These are phyloP conservation scores for Campopleginae sp. DNA, from an alignment of 2,888 invertebrate genomes.

Conservation along the genomic window DNA sequence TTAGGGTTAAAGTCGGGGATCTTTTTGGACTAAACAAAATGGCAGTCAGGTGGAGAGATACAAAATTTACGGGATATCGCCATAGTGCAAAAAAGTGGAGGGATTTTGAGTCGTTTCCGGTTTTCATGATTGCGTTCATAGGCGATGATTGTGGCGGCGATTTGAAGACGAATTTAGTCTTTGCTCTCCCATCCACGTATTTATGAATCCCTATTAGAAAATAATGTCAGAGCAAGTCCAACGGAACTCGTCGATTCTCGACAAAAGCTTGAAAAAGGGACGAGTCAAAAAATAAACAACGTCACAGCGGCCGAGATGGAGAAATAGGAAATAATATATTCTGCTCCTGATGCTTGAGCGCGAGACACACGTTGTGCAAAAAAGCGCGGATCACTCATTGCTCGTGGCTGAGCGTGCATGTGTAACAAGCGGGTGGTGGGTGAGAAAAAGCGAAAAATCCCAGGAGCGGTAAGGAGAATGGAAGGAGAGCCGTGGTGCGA, in stretches of 20 bases:
- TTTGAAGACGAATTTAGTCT: not conserved
- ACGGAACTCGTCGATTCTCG: too few relatives aligned
- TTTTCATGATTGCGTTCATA: too few relatives aligned
- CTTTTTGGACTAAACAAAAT: too few relatives aligned
- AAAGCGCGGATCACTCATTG: conserved; percentile 17
- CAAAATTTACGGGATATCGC: too few relatives aligned
- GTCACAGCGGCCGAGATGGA: not conserved
- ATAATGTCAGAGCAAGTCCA: too few relatives aligned
- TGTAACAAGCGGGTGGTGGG: conserved; percentile 1
- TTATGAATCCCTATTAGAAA: not conserved
- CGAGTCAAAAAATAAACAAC: not conserved
- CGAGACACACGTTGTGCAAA: not conserved
- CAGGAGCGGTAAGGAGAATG: conserved; percentile 13
- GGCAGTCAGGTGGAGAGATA: too few relatives aligned
- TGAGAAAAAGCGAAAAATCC: conserved; percentile 28
- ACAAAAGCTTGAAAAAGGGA: not conserved
- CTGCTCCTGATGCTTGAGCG: not conserved
- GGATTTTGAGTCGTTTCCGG: too few relatives aligned
- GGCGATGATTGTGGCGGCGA: too few relatives aligned
- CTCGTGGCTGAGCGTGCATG: conserved; percentile 7
- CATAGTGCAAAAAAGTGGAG: too few relatives aligned
- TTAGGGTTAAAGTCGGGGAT: not conserved
- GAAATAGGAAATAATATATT: not conserved
- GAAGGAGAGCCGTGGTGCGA: not conserved
- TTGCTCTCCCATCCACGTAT: not conserved